These are phyloP conservation scores for Oncorhynchus nerka DNA, from an alignment of 2,113 vertebrate species.

Conservation along the genomic window DNA sequence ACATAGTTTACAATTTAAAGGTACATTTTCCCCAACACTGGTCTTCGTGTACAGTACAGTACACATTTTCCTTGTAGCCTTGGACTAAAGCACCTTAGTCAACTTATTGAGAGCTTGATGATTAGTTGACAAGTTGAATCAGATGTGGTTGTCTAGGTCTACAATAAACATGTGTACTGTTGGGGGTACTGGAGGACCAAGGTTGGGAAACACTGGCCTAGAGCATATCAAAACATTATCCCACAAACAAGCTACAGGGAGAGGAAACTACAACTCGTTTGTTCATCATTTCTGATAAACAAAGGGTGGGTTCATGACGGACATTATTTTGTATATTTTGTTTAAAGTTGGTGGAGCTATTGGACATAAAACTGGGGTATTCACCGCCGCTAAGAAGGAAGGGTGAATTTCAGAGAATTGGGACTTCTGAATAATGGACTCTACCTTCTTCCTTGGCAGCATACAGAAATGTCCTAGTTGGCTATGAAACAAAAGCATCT, in stretches of 20 bases:
- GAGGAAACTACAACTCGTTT: conserved; percentile 18
- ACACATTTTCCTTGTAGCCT: too few relatives aligned
- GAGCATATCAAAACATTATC: conserved; percentile 24
- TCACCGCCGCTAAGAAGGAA: neutral
- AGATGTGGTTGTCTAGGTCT: too few relatives aligned
- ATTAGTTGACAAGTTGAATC: too few relatives aligned
- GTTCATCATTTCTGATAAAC: conserved; percentile 9
- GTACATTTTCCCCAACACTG: neutral
- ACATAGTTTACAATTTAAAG: conserved; percentile 49
- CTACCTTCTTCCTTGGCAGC: neutral
- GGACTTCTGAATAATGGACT: neutral
- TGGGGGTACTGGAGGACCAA: too few relatives aligned
- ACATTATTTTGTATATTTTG: conserved; percentile 34
- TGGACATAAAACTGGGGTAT: neutral
- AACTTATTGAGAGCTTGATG: too few relatives aligned
- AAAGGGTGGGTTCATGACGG: conserved; percentile 4
- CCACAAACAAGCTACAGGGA: conserved; percentile 26
- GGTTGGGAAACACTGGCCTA: neutral
- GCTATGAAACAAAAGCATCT: neutral
- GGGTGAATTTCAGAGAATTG: neutral
- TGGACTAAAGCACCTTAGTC: too few relatives aligned
- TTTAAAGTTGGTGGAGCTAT: neutral
- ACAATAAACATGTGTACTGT: too few relatives aligned
- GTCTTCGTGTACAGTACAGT: neutral
- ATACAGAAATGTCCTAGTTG: neutral